phyloP scores from a whole-genome alignment of 2,113 vertebrate species.

The Sylvietta virens region DNA sequence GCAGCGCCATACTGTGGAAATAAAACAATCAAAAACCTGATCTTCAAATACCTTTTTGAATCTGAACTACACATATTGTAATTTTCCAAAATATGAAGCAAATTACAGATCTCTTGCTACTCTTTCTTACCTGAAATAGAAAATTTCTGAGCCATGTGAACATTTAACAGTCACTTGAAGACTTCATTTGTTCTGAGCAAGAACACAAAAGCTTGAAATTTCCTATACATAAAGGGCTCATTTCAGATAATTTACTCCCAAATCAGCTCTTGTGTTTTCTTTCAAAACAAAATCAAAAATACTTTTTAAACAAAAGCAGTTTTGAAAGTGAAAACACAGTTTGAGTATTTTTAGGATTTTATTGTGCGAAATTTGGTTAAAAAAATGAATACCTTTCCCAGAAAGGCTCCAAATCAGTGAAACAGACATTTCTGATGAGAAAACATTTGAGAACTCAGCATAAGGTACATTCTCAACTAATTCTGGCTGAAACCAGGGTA shows the following conservation, averaged over 20 bases:
- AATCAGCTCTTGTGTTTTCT: not conserved
- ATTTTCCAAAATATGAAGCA: not conserved
- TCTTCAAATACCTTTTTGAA: not conserved
- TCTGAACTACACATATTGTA: not conserved
- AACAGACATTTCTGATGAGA: not conserved
- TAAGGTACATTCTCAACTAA: not conserved
- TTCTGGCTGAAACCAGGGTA: not conserved
- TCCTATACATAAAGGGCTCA: not conserved
- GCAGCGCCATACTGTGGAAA: not conserved
- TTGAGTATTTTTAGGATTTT: not conserved
- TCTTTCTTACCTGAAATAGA: not conserved
- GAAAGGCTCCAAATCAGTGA: not conserved
- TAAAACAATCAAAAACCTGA: accelerated
- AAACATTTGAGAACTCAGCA: not conserved
- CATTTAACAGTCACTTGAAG: not conserved
- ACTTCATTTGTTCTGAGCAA: not conserved
- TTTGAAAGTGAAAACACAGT: not conserved
- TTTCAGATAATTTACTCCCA: not conserved
- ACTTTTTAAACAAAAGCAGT: not conserved
- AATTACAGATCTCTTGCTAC: not conserved
- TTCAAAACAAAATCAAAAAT: not conserved
- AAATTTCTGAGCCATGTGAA: not conserved
- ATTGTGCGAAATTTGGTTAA: not conserved
- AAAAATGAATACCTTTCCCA: not conserved
- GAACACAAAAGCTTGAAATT: not conserved